Conservation (phyloP, 1,140 invertebrate species). For the Dendrolimus kikuchii region DNA sequence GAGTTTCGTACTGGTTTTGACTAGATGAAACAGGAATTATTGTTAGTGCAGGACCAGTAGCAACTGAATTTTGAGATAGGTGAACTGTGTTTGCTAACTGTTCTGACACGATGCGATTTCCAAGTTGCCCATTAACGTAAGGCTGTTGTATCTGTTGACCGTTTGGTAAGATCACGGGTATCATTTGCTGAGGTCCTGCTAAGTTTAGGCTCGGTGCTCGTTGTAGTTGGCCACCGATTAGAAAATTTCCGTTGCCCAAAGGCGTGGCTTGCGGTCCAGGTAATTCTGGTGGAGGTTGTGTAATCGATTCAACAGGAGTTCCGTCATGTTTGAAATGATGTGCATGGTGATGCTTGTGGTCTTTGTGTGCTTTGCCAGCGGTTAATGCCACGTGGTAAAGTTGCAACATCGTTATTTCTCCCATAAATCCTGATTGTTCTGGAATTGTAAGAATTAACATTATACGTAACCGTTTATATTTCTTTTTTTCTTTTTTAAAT, state of each 20-base stretch:
- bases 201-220: slow-evolving; percentile 75
- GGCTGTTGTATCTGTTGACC: slow-evolving; percentile 70
- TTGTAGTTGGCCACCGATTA: slow-evolving; percentile 81
- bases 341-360: slow-evolving; percentile 88
- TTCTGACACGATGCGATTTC: slow-evolving; percentile 72
- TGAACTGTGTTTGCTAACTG: slow-evolving; percentile 67
- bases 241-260: slow-evolving; percentile 73
- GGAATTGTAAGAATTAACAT: slow-evolving; percentile 6
- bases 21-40: slow-evolving; percentile 20
- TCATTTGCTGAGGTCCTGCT: slow-evolving; percentile 71
- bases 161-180: slow-evolving; percentile 62
- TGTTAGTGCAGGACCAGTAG: slow-evolving; percentile 20
- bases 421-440: slow-evolving; percentile 79
- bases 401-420: slow-evolving; percentile 85
- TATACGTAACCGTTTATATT: too few species aligned
- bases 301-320: slow-evolving; percentile 71
- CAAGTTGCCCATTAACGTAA: slow-evolving; percentile 76
- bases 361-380: slow-evolving; percentile 86
- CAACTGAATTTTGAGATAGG: slow-evolving; percentile 18
- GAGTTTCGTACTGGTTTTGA: slow-evolving; percentile 11
- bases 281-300: slow-evolving; percentile 71
- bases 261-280: slow-evolving; percentile 66
- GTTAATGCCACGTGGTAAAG: slow-evolving; percentile 84
- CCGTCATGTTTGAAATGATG: slow-evolving; percentile 85
- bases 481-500: too few species aligned